These are phyloP conservation scores for Panthera leo DNA, from an alignment of 2,113 vertebrate genomes.

Conservation along the genomic window DNA sequence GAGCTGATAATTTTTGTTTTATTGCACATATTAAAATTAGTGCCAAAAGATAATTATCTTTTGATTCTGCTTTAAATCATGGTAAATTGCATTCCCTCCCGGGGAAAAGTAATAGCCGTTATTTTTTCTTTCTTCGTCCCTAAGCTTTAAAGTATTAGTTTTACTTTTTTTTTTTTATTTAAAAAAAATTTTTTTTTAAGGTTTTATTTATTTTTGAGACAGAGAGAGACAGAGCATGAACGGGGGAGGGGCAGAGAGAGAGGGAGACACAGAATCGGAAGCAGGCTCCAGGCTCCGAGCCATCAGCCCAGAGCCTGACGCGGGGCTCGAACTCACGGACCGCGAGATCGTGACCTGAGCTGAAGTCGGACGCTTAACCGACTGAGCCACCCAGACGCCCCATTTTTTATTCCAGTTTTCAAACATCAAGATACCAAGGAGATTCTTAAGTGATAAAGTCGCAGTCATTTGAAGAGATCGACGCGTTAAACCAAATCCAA, in stretches of 20 bases:
- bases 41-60: constrained; percentile 84
- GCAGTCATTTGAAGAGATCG: not conserved
- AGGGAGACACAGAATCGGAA: too few species aligned
- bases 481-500: not conserved
- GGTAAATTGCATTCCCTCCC: constrained; percentile 55
- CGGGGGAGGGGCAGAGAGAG: too few species aligned
- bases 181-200: too few species aligned
- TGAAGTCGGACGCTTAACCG: too few species aligned
- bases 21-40: constrained; percentile 71
- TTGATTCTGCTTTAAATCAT: constrained; percentile 77
- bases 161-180: not conserved
- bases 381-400: too few species aligned
- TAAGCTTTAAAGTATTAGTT: constrained; percentile 30
- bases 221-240: too few species aligned
- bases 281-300: too few species aligned
- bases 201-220: too few species aligned
- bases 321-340: too few species aligned
- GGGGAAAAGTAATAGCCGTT: constrained; percentile 43
- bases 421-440: constrained; percentile 55
- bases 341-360: too few species aligned
- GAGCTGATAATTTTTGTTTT: constrained; percentile 76
- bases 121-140: constrained; percentile 57
- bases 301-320: too few species aligned
- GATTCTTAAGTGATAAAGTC: constrained; percentile 5
- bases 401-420: constrained; percentile 8